Evolutionary conservation across 2,888 invertebrate species (phyloP).

Genomic region (Barypeithes pellucidus): DNA sequence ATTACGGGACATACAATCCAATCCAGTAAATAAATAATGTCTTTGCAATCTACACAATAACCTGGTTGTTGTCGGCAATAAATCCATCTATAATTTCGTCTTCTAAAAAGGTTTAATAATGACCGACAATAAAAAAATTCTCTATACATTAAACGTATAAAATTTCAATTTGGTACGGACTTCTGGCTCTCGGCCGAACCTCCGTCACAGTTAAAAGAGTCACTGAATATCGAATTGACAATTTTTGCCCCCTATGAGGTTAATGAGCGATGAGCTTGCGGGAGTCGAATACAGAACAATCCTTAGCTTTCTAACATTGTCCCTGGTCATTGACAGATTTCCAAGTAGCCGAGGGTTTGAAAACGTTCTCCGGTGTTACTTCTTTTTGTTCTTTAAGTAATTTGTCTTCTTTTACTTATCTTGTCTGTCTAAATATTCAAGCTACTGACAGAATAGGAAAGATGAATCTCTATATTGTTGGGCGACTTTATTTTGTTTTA

Average conservation of each 20-base stretch:
- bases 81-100: not conserved
- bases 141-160: conserved; percentile 47
- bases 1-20: not conserved
- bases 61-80: conserved; percentile 6
- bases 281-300: conserved; percentile 56
- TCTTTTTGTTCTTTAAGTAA: conserved; percentile 52
- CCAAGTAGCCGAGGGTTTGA: conserved; percentile 38
- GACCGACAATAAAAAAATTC: conserved; percentile 2
- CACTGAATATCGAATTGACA: conserved; percentile 49
- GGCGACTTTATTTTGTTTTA: not conserved
- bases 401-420: conserved; percentile 56
- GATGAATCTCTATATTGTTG: conserved; percentile 23
- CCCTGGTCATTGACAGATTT: conserved; percentile 51
- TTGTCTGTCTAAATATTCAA: conserved; percentile 59
- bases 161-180: conserved; percentile 48
- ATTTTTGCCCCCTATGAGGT: conserved; percentile 53
- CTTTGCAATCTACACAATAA: not conserved
- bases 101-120: not conserved
- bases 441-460: conserved; percentile 54
- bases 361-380: conserved; percentile 29
- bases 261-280: conserved; percentile 61
- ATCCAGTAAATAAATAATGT: conserved; percentile 17
- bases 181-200: conserved; percentile 35
- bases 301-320: conserved; percentile 37
- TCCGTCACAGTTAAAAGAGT: conserved; percentile 49